Base-by-base conservation (phyloP, 2,797 vertebrate species). In the Heteromormyrus szaboi region DNA sequence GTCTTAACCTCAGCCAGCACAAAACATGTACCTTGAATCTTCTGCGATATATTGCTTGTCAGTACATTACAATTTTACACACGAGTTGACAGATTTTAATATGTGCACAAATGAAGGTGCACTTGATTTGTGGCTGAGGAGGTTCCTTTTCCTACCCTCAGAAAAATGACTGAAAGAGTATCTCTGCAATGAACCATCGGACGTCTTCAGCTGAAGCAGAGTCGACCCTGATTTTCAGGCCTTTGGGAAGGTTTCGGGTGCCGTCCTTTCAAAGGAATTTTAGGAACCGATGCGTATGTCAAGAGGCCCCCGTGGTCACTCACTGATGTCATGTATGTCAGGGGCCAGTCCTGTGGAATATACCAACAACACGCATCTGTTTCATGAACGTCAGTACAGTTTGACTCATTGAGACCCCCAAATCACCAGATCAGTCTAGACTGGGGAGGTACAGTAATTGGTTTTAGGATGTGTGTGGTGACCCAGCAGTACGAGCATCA, bases 1-100 rank as follows among this genome's bases (percentile, higher is more conserved):
- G 19, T 65, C 76, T 84, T 88, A 83, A 88, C 51, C 44, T 46
- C 79, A 85, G 41, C 81, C 54, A 37, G 54, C 79, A 53, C 79
- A 19, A 88, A 56, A 29, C 54, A 54, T 62, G 62, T 33, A 19
- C 76, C 19, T 81, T 46, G 76, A 81, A 46, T 81, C 41, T 81
- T 81, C 76, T 46, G 76, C 76, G 2, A 81, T 81, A 46, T 81
- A 81, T 79, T n/a, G 37, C 76, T 81, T 46, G 41, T 81, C 37
- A 19, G 72, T 79, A n/a, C 17, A 81, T 44, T n/a, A 41, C 1
- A 81, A 46, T 46, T 81, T 81, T n/a, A 8, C 41, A 81, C 19
- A 17, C 41, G 37, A 81, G 76, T 22, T 44, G 41, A 46, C 14
- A n/a, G 41, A 81, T n/a, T 81, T 46, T 81, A 79, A 79, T 41